Evolutionary conservation across 2,888 invertebrate species (phyloP).

Genomic region (Periphyllus acericola): DNA sequence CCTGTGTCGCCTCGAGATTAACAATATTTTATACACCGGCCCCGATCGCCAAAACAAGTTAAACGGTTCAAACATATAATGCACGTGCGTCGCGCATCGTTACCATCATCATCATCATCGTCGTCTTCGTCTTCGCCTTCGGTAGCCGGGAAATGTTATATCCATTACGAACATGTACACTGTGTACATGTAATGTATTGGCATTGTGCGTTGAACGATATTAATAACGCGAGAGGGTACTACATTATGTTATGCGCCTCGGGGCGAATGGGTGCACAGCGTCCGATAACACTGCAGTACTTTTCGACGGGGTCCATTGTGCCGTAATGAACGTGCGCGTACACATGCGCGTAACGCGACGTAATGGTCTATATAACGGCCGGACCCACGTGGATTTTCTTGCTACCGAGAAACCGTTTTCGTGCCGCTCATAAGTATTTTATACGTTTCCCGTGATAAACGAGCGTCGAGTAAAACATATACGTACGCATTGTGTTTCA

Average conservation of each 20-base stretch:
- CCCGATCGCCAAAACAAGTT: conserved; percentile 16
- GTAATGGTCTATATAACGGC: too few relatives aligned
- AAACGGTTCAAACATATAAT: neutral
- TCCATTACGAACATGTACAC: neutral
- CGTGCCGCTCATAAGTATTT: neutral
- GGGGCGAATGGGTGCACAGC: neutral
- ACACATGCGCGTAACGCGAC: neutral
- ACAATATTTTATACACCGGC: neutral
- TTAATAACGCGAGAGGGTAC: neutral
- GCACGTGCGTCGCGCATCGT: neutral
- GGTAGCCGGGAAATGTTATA: neutral
- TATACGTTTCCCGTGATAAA: neutral
- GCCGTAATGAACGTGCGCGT: neutral
- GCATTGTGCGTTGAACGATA: neutral
- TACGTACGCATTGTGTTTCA: neutral
- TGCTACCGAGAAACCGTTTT: neutral
- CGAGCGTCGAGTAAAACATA: neutral
- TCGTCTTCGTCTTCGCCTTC: neutral
- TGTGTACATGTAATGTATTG: neutral
- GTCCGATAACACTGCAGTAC: too few relatives aligned
- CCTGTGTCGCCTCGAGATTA: conserved; percentile 9
- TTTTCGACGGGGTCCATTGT: too few relatives aligned
- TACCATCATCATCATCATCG: neutral
- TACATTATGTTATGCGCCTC: neutral
- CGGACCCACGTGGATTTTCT: neutral